phyloP scores from a whole-genome alignment of 2,797 vertebrate genomes.

The Gobio occitaniae region DNA sequence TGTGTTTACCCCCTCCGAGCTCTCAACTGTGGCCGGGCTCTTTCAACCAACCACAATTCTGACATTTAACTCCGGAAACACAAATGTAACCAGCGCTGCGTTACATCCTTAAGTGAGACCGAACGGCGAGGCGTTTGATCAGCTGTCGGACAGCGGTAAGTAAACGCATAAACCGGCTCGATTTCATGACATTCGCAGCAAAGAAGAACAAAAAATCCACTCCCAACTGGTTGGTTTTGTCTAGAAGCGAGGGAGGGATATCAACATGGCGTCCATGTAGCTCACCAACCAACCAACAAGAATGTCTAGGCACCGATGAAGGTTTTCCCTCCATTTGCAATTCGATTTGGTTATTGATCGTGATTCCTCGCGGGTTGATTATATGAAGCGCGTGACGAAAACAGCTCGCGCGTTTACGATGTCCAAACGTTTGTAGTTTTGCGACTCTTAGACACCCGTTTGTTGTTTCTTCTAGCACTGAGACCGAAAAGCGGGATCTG shows the following conservation, averaged over 20 bases:
- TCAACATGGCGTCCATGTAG: slow-evolving; percentile 65
- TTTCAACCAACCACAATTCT: slow-evolving; percentile 58
- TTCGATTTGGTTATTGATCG: not conserved
- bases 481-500: slow-evolving; percentile 1
- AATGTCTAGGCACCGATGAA: slow-evolving; percentile 40
- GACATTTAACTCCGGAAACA: slow-evolving; percentile 67
- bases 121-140: slow-evolving; percentile 63
- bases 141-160: slow-evolving; percentile 66
- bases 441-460: slow-evolving; percentile 26
- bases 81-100: slow-evolving; percentile 72
- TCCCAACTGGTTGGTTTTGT: slow-evolving; percentile 63
- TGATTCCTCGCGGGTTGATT: not conserved
- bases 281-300: slow-evolving; percentile 49
- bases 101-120: slow-evolving; percentile 65
- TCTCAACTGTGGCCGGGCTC: slow-evolving; percentile 68
- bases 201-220: slow-evolving; percentile 49
- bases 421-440: slow-evolving; percentile 16
- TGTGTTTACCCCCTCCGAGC: slow-evolving; percentile 61
- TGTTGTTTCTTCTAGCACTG: slow-evolving; percentile 36
- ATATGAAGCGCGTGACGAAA: not conserved
- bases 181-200: slow-evolving; percentile 37
- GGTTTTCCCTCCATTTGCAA: slow-evolving; percentile 50
- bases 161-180: slow-evolving; percentile 32
- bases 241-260: slow-evolving; percentile 59
- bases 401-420: not conserved